Evolutionary conservation across 2,888 invertebrate species (phyloP).

Genomic region (Idaea dimidiata): DNA sequence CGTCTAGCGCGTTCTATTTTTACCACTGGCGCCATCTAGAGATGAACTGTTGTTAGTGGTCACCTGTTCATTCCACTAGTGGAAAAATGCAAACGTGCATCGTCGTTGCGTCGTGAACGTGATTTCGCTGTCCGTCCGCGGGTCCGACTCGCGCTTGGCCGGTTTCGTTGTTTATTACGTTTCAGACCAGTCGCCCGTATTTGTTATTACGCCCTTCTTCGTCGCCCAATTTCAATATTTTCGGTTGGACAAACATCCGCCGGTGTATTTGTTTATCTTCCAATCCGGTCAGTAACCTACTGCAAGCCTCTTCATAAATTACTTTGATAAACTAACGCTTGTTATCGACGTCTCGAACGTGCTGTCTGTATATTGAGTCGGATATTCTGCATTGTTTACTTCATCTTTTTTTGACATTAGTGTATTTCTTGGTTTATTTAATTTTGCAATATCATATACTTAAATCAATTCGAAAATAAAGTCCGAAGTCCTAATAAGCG

Average conservation of each 20-base stretch:
- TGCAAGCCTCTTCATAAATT: conserved; percentile 31
- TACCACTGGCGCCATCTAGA: too few species aligned
- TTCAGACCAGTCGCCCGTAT: conserved; percentile 17
- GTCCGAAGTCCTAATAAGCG: too few species aligned
- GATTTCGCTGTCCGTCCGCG: too few species aligned
- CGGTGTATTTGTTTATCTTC: conserved; percentile 38
- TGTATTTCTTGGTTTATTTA: too few species aligned
- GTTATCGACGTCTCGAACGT: conserved; percentile 16
- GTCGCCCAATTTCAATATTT: conserved; percentile 25
- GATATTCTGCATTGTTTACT: conserved; percentile 9
- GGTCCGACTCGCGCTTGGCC: too few species aligned
- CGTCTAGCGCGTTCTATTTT: too few species aligned
- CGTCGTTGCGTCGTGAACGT: too few species aligned
- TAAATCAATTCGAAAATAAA: too few species aligned
- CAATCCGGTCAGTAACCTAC: conserved; percentile 42
- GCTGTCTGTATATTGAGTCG: not conserved
- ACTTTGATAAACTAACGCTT: conserved; percentile 33
- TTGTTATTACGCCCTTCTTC: conserved; percentile 27
- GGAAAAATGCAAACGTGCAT: too few species aligned
- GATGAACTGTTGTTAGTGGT: too few species aligned
- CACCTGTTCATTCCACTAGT: too few species aligned
- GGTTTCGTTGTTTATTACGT: conserved; percentile 25
- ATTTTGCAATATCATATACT: too few species aligned
- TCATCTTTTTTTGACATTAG: not conserved
- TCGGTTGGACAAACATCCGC: conserved; percentile 36